Conservation (phyloP, 2,797 vertebrate genomes). For the Microctenopoma lineatum region DNA sequence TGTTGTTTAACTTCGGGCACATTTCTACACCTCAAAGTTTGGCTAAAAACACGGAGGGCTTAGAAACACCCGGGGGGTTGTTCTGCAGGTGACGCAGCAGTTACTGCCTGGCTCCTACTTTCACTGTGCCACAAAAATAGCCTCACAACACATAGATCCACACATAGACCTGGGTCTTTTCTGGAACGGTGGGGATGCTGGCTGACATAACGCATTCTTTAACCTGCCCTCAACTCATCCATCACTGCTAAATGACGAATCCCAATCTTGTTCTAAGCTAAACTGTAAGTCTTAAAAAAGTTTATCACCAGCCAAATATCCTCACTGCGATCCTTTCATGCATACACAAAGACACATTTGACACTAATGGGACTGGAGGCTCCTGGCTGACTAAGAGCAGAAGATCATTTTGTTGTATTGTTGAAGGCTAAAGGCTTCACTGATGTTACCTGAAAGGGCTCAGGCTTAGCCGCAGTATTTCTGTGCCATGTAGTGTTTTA, state of each 20-base stretch:
- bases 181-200: no score
- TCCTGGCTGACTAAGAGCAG: no score
- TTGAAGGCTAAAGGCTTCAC: neutral
- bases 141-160: neutral
- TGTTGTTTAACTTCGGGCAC: constrained; percentile 10
- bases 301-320: neutral
- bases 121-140: neutral
- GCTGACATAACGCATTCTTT: no score
- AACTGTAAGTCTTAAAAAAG: neutral
- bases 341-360: neutral
- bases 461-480: neutral
- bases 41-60: neutral
- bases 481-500: neutral
- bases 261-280: no score
- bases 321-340: neutral
- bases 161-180: neutral
- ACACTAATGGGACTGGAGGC: no score
- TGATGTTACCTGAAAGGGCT: neutral
- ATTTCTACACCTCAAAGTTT: constrained; percentile 16
- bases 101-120: neutral
- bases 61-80: constrained; percentile 2
- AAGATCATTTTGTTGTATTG: neutral
- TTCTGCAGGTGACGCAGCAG: neutral
- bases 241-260: no score
- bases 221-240: no score